Evolutionary conservation across 2,888 invertebrate species (phyloP).

Genomic region (Abscondita cerata): DNA sequence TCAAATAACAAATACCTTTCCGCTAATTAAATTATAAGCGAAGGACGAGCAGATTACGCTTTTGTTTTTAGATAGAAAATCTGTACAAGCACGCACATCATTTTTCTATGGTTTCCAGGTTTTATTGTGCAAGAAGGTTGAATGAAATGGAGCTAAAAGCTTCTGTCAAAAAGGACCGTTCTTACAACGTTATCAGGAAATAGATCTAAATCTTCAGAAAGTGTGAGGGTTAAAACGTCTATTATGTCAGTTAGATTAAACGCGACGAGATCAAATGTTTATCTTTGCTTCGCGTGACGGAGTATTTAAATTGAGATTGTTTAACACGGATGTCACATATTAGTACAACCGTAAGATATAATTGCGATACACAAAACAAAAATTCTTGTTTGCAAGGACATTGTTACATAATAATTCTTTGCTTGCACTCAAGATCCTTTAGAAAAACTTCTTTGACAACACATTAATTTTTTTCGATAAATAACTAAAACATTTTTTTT

Average conservation of each 20-base stretch:
- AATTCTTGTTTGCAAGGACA: too few species aligned
- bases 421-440: too few species aligned
- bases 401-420: too few species aligned
- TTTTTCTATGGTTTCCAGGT: too few species aligned
- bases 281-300: neutral
- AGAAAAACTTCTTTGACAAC: too few species aligned
- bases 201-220: neutral
- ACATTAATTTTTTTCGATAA: too few species aligned
- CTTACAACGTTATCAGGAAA: neutral
- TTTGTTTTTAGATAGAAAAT: too few species aligned
- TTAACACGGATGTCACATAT: conserved; percentile 3
- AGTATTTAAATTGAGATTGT: conserved; percentile 5
- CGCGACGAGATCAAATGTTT: neutral
- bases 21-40: neutral
- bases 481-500: too few species aligned
- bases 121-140: neutral
- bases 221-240: neutral
- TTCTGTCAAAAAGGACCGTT: neutral
- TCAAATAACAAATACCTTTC: conserved; percentile 7
- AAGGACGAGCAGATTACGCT: neutral
- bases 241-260: neutral
- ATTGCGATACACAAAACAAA: too few species aligned
- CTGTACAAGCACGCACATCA: too few species aligned
- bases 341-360: neutral
- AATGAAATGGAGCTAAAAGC: neutral